phyloP scores from a whole-genome alignment of 2,797 vertebrate genomes.

The Tarsius wallacei region DNA sequence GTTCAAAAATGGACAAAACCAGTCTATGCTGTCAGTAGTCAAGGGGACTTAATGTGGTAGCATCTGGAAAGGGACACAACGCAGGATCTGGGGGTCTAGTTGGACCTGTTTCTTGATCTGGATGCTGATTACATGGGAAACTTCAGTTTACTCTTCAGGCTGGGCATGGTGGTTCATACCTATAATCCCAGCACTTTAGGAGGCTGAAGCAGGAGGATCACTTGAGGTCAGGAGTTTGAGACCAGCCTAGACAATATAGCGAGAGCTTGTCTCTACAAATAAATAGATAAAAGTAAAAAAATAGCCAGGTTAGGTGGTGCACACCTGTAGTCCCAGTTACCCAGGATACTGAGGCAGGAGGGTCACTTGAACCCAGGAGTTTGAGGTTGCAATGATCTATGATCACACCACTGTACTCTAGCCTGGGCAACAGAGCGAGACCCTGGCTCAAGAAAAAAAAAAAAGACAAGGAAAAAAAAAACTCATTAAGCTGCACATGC shows the following conservation, averaged over 20 bases:
- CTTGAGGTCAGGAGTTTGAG: background rate
- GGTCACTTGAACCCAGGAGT: background rate
- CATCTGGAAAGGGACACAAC: background rate
- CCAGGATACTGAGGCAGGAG: background rate
- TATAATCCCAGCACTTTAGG: background rate
- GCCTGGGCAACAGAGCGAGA: background rate
- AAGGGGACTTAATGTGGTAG: background rate
- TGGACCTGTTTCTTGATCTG: background rate
- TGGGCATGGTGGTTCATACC: background rate
- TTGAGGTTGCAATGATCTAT: background rate
- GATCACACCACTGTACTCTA: background rate
- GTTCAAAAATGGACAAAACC: background rate
- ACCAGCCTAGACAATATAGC: background rate
- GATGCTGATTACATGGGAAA: background rate
- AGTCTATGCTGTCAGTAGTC: background rate
- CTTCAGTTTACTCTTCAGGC: too few relatives aligned
- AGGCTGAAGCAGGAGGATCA: background rate
- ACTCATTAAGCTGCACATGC: background rate
- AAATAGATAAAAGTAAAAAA: background rate
- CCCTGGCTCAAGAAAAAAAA: background rate
- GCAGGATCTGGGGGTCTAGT: too few relatives aligned
- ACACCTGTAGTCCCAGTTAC: background rate
- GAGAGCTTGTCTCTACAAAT: background rate
- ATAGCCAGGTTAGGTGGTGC: background rate
- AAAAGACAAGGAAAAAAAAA: background rate